Evolutionary conservation across 2,888 invertebrate species (phyloP), one percentile per base, ranked within the genome.

Genomic region (Melieria crassipennis): DNA sequence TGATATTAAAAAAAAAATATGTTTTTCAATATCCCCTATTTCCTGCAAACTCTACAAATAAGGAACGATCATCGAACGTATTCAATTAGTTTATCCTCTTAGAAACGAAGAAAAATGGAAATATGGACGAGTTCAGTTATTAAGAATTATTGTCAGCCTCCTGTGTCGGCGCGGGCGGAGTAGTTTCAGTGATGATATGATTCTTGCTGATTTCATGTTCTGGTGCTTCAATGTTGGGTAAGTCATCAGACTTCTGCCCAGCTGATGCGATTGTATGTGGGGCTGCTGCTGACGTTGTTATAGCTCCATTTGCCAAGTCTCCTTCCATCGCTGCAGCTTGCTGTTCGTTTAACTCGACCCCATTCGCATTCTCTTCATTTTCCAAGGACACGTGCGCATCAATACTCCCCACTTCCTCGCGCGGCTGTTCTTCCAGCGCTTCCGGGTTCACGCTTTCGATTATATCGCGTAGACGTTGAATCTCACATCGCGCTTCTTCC

Each of bases 401-500:
- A 10, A 42, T 13, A 7, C 57, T 55, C 9, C 48, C 61, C 11
- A 42, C 10, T 42, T 63, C 56, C 0, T n/a, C 55, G 7, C n/a
- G 52, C 6, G 10, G 46, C 30, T 65, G 65, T 48, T 66, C 77
- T 7, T 72, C 71, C 0, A 83, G 77, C 9, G 79, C 78, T 5
- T 82, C 80, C 1, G 84, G 84, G 64, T 83, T 78, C 1, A 81
- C 76, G 13, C 71, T 76, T 50, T 78, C 77, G 50, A 84, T 82
- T 68, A 84, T 80, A 6, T 73, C 78, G 4, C 79, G 82, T 69
- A 84, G 69, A 5, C 83, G 80, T 63, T 78, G 74, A 60, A 85
- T 83, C 77, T 86, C 83, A 46, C 74, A 76, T 47, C 78, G 81
- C 5, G 83, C 82, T 55, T 80, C 79, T 10, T 81, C 81, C 5